Percentiles rank a stretch among this genome's conserved stretches.
These are phyloP conservation scores for Frieseomelitta varia DNA, from an alignment of 1,140 invertebrate species.

Conservation along the genomic window DNA sequence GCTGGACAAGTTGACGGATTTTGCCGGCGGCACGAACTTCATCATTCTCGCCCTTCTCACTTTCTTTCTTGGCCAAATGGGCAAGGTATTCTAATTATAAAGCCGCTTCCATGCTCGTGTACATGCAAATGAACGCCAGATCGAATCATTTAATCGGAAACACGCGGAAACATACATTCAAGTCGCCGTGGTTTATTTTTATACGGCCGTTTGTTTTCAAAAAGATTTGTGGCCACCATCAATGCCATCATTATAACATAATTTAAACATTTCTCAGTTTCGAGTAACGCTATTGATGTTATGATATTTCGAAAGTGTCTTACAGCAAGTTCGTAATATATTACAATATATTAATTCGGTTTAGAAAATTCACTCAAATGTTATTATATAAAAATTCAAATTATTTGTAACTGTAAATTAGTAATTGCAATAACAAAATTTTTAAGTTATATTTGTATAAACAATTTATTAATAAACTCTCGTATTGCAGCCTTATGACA, in stretches of 20 bases:
- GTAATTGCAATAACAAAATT: background rate
- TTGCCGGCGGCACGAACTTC: conserved; percentile 95
- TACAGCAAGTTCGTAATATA: background rate
- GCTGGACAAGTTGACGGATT: conserved; percentile 95
- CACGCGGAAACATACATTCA: background rate
- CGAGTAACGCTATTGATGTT: background rate
- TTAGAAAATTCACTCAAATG: background rate
- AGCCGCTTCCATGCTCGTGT: background rate
- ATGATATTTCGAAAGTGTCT: background rate
- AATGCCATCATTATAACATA: background rate
- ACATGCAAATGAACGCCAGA: background rate
- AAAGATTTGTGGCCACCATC: background rate
- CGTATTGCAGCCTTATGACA: conserved; percentile 87
- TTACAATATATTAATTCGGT: background rate
- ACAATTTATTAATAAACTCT: background rate
- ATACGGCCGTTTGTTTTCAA: background rate
- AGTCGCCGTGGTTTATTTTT: conserved; percentile 6
- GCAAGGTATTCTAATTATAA: conserved; percentile 82
- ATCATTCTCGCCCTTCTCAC: conserved; percentile 93
- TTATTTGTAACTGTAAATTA: conserved; percentile 1
- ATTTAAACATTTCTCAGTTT: background rate
- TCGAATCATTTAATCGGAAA: background rate
- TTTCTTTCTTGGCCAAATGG: conserved; percentile 91
- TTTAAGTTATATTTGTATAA: background rate
- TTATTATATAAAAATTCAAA: too few species aligned